Evolutionary conservation across 2,797 vertebrate species (phyloP), one percentile per base, ranked within the genome.

Genomic region (Sphenopsis melanotis): DNA sequence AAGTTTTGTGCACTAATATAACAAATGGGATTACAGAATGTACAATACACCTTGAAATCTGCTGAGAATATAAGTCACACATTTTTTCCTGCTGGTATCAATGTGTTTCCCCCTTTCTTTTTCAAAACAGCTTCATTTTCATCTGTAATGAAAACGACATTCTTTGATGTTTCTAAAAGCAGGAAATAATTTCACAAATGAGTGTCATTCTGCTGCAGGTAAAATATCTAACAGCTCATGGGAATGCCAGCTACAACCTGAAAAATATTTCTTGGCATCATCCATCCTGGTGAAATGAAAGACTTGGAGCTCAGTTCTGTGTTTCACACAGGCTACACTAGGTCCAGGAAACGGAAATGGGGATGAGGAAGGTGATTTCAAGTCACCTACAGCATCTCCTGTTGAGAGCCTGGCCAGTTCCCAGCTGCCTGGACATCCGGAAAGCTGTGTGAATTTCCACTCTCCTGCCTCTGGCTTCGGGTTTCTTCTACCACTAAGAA

Each of bases 141-240:
- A 50, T 80, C 60, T 66, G 64, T 57, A 96, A 95, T 83, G 70
- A 83, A 63, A 85, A 66, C 10, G 12, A 42, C 79, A 77, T 82
- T 77, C 89, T 97, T 96, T 96, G 95, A 95, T 95, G 85, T 94
- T 89, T 90, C 78, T 84, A 87, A 96, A 4, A 37, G 83, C 87
- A 96, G 83, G 93, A 96, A 97, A 93, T 88, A 83, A 90, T 92
- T 96, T 95, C 75, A 90, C 60, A 95, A 94, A 26, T 42, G 34
- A 93, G 50, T 90, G 85, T 80, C 53, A 91, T 78, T 95, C 85
- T 90, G 81, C 72, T 92, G 75, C 82, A 93, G 89, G 87, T 95
- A 96, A 91, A 95, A 89, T 90, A 92, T 83, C 92, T 72, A 93
- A 92, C 59, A 86, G 71, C 66, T 64, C 5, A 3, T 78, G 65